Evolutionary conservation across 2,888 invertebrate species (phyloP), one percentile per base, ranked within the genome.

Genomic region (Noctua comes): DNA sequence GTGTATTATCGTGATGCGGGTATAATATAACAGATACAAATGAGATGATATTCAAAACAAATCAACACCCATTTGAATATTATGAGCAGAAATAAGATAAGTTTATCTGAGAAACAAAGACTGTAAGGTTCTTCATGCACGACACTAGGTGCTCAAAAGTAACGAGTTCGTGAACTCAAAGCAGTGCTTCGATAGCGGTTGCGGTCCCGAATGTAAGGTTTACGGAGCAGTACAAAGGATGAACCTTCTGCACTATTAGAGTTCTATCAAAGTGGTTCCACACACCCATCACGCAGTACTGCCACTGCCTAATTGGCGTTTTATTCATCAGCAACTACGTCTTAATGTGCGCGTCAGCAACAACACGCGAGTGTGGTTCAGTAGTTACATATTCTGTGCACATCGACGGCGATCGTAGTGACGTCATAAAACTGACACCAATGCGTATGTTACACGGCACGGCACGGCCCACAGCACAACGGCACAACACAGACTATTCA

Each of bases 401-500:
- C 57, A 68, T 65, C 46, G 48, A 54, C 43, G 54, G 64, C 66
- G 54, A 68, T 75, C 13, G n/a, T 48, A 51, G 59, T 74, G 80
- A 80, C 64, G 74, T 76, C 73, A 80, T 78, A 86, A 81, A 73
- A 78, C 54, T 75, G 62, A 68, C 27, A 77, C 62, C 48, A 2
- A 57, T 59, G 73, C 59, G 57, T 40, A 54, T n/a, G 83, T 64
- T 48, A 69, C 68, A 65, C 43, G 13, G 18, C 51, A 27, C 40
- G 31, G 43, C 24, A 6, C 40, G 48, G 59, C n/a, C 10, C 24
- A 59, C 57, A 16, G 11, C 11, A 31, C 13, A 24, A 24, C 8
- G 13, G 18, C 65, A 64, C 70, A 71, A 31, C 51, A 57, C 79
- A n/a, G 68, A 68, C 73, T 85, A 76, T 88, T 84, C 84, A 87